Evolutionary conservation across 2,113 vertebrate species (phyloP).

Genomic region (Leptocoma aspasia): DNA sequence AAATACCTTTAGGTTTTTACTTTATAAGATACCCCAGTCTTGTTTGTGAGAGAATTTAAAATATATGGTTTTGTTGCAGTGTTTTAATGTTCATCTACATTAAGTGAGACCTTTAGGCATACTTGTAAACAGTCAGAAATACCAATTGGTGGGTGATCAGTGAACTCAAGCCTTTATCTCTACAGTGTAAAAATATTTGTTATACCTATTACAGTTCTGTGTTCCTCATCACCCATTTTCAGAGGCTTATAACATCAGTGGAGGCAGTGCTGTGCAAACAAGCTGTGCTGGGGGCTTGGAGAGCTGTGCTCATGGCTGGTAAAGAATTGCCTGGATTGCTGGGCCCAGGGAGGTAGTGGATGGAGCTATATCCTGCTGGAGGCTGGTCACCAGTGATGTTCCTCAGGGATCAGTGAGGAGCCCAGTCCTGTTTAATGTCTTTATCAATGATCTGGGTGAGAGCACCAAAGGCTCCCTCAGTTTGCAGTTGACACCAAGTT

Average conservation of each 20-base stretch:
- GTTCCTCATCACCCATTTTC: background rate
- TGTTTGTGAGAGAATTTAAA: background rate
- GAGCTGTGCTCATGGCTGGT: background rate
- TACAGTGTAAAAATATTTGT: background rate
- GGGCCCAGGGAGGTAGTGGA: background rate
- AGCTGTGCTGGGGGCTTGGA: background rate
- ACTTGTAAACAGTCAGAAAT: background rate
- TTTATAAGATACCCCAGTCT: background rate
- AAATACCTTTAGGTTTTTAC: background rate
- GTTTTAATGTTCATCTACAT: background rate
- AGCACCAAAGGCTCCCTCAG: accelerated
- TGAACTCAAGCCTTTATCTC: background rate
- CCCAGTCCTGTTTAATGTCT: background rate
- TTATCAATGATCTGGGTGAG: background rate
- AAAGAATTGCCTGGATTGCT: background rate
- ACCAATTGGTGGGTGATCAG: background rate
- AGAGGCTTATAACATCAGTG: background rate
- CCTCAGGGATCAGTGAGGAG: background rate
- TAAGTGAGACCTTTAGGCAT: background rate
- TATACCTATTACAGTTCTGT: background rate
- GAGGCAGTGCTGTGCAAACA: background rate
- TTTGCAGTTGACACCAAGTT: background rate
- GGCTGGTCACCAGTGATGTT: accelerated
- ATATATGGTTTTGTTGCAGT: background rate
- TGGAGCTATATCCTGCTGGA: background rate